Conservation (phyloP, 2,797 vertebrate species). For the Xenops minutus region DNA sequence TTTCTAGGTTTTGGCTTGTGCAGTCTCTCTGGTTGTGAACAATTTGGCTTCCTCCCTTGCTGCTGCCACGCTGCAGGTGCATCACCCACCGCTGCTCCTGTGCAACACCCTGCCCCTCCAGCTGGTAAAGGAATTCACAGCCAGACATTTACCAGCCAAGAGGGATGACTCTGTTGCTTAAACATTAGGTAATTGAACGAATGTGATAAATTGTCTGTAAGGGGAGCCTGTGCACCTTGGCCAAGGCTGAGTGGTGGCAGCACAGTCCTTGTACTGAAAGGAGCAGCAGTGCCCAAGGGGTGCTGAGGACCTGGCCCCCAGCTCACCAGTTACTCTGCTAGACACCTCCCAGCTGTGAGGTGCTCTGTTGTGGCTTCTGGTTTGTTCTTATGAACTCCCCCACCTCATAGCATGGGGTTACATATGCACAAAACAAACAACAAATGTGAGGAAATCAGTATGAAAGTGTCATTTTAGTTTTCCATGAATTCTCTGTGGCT, state of each 20-base stretch:
- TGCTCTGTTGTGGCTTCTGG: background rate
- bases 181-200: background rate
- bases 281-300: rapidly evolving
- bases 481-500: background rate
- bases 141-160: background rate
- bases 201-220: background rate
- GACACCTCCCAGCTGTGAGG: background rate
- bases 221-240: background rate
- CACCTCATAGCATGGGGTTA: background rate
- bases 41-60: rapidly evolving
- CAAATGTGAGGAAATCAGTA: background rate
- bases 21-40: background rate
- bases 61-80: background rate
- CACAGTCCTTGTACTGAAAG: rapidly evolving
- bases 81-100: background rate
- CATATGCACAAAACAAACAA: background rate
- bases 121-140: background rate
- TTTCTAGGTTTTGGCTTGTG: background rate
- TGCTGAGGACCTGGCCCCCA: rapidly evolving
- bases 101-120: rapidly evolving
- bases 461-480: background rate
- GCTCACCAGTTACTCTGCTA: background rate
- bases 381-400: background rate
- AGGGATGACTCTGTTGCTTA: background rate
- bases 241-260: background rate